phyloP scores from a whole-genome alignment of 2,888 invertebrate genomes.

The Drosophila incognita region DNA sequence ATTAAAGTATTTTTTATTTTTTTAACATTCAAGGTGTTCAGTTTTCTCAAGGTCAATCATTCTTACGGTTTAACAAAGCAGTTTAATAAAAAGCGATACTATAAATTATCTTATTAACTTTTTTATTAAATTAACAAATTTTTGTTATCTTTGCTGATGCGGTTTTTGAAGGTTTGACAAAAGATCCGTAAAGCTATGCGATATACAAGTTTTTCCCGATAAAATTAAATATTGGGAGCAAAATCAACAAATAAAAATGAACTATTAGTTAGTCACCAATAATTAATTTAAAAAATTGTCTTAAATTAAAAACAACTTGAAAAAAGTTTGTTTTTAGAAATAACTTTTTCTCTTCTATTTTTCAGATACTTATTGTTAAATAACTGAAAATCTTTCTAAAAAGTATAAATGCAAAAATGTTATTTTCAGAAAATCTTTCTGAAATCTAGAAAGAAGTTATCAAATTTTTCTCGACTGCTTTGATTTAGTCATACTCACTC shows the following conservation, averaged over 20 bases:
- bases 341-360: not conserved
- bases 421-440: not conserved
- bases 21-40: not conserved
- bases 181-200: too few relatives aligned
- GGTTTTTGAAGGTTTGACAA: too few relatives aligned
- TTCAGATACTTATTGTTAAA: not conserved
- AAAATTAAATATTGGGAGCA: not conserved
- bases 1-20: not conserved
- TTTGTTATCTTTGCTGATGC: too few relatives aligned
- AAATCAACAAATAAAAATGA: too few relatives aligned
- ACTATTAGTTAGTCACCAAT: too few relatives aligned
- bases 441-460: not conserved
- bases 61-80: not conserved
- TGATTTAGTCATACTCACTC: not conserved
- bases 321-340: not conserved
- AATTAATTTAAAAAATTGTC: too few relatives aligned
- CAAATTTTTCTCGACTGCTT: too few relatives aligned
- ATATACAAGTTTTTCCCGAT: not conserved
- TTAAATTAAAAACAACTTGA: not conserved
- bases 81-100: not conserved
- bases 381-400: not conserved
- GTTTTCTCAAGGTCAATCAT: not conserved
- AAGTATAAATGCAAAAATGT: not conserved
- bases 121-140: too few relatives aligned
- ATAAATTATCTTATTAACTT: too few relatives aligned